Evolutionary conservation across 1,140 invertebrate species (phyloP).

Genomic region (Venustaconcha ellipsiformis): DNA sequence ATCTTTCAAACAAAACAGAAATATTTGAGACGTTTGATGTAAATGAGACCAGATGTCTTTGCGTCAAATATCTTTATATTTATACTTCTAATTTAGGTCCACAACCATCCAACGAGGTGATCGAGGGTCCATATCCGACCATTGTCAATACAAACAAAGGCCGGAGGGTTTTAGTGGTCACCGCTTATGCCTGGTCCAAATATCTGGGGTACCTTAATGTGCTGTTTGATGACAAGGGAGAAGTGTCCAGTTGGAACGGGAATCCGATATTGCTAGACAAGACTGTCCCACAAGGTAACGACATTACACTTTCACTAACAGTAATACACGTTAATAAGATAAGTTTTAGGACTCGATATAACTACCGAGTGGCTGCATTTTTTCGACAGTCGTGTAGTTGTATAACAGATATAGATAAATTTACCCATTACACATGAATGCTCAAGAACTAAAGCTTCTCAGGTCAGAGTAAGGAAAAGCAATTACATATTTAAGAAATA

Average conservation of each 20-base stretch:
- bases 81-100: not conserved
- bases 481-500: too few species aligned
- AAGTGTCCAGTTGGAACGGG: conserved; percentile 78
- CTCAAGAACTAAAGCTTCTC: too few species aligned
- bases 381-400: too few species aligned
- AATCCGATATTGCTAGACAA: conserved; percentile 82
- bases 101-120: conserved; percentile 77
- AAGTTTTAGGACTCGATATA: too few species aligned
- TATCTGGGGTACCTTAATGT: conserved; percentile 85
- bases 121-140: conserved; percentile 83
- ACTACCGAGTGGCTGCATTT: too few species aligned
- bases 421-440: too few species aligned
- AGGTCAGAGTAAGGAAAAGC: too few species aligned
- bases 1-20: too few species aligned
- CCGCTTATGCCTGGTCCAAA: conserved; percentile 92
- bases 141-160: conserved; percentile 79
- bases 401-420: too few species aligned
- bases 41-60: too few species aligned
- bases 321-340: not conserved
- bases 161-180: conserved; percentile 84
- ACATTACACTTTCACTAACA: not conserved
- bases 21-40: too few species aligned
- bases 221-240: conserved; percentile 79
- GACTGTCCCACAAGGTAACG: conserved; percentile 68
- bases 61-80: too few species aligned